Percentiles rank a stretch among this genome's conserved stretches.
phyloP scores from a whole-genome alignment of 2,888 invertebrate species.

The Drosophila gaucha region DNA sequence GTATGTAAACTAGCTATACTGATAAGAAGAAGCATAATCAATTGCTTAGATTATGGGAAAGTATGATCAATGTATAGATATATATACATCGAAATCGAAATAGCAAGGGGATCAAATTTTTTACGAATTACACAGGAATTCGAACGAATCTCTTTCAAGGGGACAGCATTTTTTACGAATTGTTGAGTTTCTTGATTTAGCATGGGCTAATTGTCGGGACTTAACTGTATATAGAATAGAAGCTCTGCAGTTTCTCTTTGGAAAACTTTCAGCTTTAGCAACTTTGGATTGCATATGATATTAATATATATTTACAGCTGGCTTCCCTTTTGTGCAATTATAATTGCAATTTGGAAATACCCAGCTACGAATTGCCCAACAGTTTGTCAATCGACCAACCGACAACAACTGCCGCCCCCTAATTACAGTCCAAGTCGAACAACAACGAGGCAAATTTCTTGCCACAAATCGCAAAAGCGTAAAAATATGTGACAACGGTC shows the following conservation, averaged over 20 bases:
- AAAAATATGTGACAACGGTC: constrained; percentile 71
- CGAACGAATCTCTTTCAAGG: too few relatives aligned
- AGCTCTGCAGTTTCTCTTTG: background rate
- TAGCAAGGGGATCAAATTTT: too few relatives aligned
- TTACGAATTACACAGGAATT: too few relatives aligned
- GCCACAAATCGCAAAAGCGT: constrained; percentile 71
- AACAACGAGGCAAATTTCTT: constrained; percentile 37
- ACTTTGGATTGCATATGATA: background rate
- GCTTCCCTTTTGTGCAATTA: constrained; percentile 30
- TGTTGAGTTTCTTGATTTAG: too few relatives aligned
- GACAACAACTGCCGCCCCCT: constrained; percentile 69
- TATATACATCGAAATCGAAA: too few relatives aligned
- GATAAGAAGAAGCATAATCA: too few relatives aligned
- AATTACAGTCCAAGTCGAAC: constrained; percentile 53
- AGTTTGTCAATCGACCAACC: constrained; percentile 63
- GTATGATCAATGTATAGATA: too few relatives aligned
- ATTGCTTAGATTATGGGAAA: too few relatives aligned
- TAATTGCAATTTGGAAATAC: constrained; percentile 39
- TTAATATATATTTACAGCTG: constrained; percentile 2
- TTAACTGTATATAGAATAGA: too few relatives aligned
- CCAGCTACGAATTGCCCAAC: constrained; percentile 58
- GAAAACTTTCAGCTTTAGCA: background rate
- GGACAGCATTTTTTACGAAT: too few relatives aligned
- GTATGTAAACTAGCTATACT: too few relatives aligned
- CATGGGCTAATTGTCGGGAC: too few relatives aligned